A percentile compares a stretch with the other conserved stretches of the same genome.
Evolutionary conservation across 2,113 vertebrate genomes (phyloP).

Genomic region (Opisthocomus hoazin): DNA sequence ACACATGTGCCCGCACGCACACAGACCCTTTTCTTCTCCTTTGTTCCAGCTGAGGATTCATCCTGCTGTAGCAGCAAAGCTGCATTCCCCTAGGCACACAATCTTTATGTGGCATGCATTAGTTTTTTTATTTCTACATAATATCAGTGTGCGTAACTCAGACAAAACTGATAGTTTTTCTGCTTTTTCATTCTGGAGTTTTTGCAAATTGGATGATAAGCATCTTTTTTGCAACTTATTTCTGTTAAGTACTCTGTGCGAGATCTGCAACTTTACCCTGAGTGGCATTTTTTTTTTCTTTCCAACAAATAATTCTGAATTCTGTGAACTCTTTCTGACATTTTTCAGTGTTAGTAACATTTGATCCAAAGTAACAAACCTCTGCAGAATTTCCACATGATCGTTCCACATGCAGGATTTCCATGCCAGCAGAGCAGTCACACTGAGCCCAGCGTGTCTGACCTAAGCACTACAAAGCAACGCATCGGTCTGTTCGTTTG

Average conservation of each 20-base stretch:
- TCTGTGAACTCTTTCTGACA: background rate
- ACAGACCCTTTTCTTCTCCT: background rate
- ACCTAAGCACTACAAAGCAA: background rate
- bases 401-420: background rate
- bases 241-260: background rate
- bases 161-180: background rate
- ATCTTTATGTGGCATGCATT: background rate
- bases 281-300: background rate
- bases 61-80: background rate
- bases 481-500: accelerated
- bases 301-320: background rate
- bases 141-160: background rate
- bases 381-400: background rate
- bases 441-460: background rate
- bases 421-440: background rate
- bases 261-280: background rate
- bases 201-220: background rate
- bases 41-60: background rate
- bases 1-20: background rate
- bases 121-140: background rate
- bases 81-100: background rate
- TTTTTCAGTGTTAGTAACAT: background rate
- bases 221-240: background rate
- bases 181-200: background rate
- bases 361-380: background rate